Evolutionary conservation across 1,140 invertebrate species (phyloP).

Genomic region (Conus betulinus): DNA sequence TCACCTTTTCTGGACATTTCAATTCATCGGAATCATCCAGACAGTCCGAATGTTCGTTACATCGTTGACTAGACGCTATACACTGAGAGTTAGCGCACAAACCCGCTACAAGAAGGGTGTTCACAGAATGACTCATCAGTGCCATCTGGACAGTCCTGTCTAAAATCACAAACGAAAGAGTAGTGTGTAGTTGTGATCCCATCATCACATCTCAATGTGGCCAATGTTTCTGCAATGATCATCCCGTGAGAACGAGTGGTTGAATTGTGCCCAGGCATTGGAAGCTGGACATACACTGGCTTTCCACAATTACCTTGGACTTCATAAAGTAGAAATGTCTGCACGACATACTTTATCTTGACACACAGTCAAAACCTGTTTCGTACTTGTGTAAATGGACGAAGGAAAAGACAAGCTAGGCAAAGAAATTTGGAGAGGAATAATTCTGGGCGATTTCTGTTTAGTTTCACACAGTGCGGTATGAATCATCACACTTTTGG

Average conservation of each 20-base stretch:
- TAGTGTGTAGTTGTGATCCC: not conserved
- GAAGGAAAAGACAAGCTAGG: not conserved
- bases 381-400: not conserved
- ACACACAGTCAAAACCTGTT: not conserved
- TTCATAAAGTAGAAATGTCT: not conserved
- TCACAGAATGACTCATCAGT: slow-evolving; percentile 19
- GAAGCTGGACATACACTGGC: too few species aligned
- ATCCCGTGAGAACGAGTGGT: too few species aligned
- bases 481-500: too few species aligned
- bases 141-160: not conserved
- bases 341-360: not conserved
- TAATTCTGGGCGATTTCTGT: not conserved
- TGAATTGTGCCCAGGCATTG: too few species aligned
- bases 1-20: not conserved
- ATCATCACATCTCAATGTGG: not conserved
- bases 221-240: too few species aligned
- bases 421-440: not conserved
- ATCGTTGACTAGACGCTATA: not conserved
- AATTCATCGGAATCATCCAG: slow-evolving; percentile 4
- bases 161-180: slow-evolving; percentile 25
- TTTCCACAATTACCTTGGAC: too few species aligned
- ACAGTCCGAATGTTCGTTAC: not conserved
- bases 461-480: not conserved
- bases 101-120: not conserved
- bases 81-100: slow-evolving; percentile 15